These are phyloP conservation scores for Thaumatotibia leucotreta DNA, from an alignment of 1,140 invertebrate species.

Conservation along the genomic window DNA sequence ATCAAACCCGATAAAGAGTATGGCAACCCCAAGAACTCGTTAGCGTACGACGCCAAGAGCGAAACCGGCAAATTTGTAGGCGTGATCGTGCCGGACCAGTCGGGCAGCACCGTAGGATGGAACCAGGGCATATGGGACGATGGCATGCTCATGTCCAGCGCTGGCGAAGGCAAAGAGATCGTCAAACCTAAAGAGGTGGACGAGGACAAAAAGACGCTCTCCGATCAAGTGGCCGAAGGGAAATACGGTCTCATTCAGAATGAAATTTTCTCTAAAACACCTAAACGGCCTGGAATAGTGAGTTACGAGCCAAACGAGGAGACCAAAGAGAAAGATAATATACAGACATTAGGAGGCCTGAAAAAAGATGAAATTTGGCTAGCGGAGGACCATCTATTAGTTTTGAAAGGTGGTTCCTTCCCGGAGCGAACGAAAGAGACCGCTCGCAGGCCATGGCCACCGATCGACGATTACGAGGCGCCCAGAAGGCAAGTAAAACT, in stretches of 20 bases:
- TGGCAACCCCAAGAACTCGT: conserved; percentile 62
- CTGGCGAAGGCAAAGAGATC: conserved; percentile 79
- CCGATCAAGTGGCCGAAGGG: conserved; percentile 90
- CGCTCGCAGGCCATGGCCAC: conserved; percentile 79
- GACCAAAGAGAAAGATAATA: conserved; percentile 84
- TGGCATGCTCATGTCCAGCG: conserved; percentile 80
- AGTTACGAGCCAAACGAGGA: conserved; percentile 88
- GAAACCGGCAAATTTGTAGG: conserved; percentile 68
- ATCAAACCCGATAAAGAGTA: conserved; percentile 61
- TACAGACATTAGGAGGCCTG: conserved; percentile 87
- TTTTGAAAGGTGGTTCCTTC: conserved; percentile 86
- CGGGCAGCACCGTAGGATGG: conserved; percentile 72
- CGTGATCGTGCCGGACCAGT: conserved; percentile 62
- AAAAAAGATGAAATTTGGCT: conserved; percentile 92
- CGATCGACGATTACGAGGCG: conserved; percentile 89
- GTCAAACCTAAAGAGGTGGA: conserved; percentile 77
- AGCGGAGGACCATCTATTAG: conserved; percentile 90
- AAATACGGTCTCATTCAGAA: conserved; percentile 93
- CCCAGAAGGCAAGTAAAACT: conserved; percentile 88
- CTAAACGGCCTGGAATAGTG: conserved; percentile 86
- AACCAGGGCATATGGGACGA: conserved; percentile 80
- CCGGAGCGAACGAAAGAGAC: conserved; percentile 73
- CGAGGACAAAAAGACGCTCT: conserved; percentile 88
- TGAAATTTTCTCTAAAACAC: conserved; percentile 83
- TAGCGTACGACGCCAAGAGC: conserved; percentile 51